A percentile compares a stretch with the other conserved stretches of the same genome.
Evolutionary conservation across 2,113 vertebrate species (phyloP).

Genomic region (Paradoxurus hermaphroditus): DNA sequence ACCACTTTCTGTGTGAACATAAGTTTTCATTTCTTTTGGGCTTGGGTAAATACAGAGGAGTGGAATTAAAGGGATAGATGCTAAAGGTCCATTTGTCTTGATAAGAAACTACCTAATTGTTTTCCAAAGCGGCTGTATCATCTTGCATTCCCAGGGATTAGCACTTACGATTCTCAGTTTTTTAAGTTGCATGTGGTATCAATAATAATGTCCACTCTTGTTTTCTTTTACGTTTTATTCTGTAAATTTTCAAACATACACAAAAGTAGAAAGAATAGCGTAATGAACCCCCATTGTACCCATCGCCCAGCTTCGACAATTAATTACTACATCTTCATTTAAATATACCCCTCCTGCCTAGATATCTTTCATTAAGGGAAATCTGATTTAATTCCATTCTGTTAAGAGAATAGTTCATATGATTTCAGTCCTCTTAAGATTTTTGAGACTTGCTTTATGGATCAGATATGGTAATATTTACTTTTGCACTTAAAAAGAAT

Average conservation of each 20-base stretch:
- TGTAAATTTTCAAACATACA: background rate
- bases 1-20: background rate
- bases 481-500: background rate
- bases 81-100: background rate
- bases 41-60: background rate
- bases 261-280: background rate
- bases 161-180: background rate
- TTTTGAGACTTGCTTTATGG: background rate
- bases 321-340: background rate
- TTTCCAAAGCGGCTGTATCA: background rate
- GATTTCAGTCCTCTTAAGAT: background rate
- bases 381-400: background rate
- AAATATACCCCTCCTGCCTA: background rate
- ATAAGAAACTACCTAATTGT: background rate
- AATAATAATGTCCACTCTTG: background rate
- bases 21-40: background rate
- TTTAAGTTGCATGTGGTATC: background rate
- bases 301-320: background rate
- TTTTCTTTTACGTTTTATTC: constrained; percentile 36
- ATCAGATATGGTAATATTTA: background rate
- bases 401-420: background rate
- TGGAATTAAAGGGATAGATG: background rate
- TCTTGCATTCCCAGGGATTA: background rate
- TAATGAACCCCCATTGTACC: background rate
- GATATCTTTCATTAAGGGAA: background rate